These are phyloP conservation scores for Catocala sponsa DNA, from an alignment of 2,888 invertebrate genomes.

Conservation along the genomic window DNA sequence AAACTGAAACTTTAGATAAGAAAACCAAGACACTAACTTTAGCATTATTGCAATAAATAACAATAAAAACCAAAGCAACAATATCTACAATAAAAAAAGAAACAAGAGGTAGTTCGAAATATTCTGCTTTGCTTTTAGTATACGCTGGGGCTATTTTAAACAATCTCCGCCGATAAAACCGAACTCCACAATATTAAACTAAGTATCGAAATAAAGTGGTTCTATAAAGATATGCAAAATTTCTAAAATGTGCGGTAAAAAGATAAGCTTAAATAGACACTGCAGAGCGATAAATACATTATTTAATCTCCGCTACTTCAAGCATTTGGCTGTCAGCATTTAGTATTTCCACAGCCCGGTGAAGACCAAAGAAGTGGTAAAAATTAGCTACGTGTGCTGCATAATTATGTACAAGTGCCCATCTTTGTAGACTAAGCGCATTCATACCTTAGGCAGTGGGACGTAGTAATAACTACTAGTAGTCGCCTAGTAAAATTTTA, in stretches of 20 bases:
- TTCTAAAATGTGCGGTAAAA: conserved; percentile 28
- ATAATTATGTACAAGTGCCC: too few relatives aligned
- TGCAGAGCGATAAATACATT: conserved; percentile 41
- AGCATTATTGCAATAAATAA: too few relatives aligned
- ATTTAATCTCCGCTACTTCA: conserved; percentile 32
- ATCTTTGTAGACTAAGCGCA: too few relatives aligned
- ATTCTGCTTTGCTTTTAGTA: too few relatives aligned
- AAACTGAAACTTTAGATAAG: too few relatives aligned
- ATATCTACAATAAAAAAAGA: not conserved
- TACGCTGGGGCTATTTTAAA: not conserved
- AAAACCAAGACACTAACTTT: too few relatives aligned
- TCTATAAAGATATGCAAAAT: conserved; percentile 7
- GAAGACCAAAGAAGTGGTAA: too few relatives aligned
- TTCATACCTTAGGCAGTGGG: too few relatives aligned
- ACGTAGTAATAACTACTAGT: too few relatives aligned
- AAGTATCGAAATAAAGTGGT: conserved; percentile 2
- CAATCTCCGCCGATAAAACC: conserved; percentile 9
- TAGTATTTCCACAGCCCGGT: not conserved
- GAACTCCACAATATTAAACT: conserved; percentile 9
- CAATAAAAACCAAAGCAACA: not conserved
- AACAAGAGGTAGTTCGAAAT: not conserved
- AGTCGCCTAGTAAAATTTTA: too few relatives aligned
- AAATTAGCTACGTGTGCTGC: too few relatives aligned
- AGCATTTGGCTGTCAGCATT: conserved; percentile 25
- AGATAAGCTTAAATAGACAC: conserved; percentile 38